Evolutionary conservation across 2,888 invertebrate species (phyloP).

Genomic region (Orchestes rusci): DNA sequence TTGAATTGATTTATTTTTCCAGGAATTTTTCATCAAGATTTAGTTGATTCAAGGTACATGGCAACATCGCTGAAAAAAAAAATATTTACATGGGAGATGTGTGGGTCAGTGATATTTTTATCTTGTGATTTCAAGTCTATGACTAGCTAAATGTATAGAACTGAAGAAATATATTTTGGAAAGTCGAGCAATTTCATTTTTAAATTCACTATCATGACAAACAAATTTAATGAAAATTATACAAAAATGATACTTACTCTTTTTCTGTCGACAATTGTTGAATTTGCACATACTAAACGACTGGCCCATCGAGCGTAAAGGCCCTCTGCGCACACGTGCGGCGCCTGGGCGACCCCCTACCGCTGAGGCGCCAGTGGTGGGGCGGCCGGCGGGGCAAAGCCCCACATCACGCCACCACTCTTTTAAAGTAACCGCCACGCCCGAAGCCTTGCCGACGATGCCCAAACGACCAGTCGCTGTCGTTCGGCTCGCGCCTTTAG

Average conservation of each 20-base stretch:
- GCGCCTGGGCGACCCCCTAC: conserved; percentile 33
- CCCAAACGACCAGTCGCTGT: conserved; percentile 11
- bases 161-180: too few species aligned
- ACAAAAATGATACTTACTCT: conserved; percentile 62
- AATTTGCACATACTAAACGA: conserved; percentile 76
- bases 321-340: conserved; percentile 33
- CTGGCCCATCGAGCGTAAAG: conserved; percentile 61
- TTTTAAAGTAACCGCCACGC: conserved; percentile 44
- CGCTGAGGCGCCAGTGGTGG: conserved; percentile 31
- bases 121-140: too few species aligned
- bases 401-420: conserved; percentile 48
- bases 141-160: too few species aligned
- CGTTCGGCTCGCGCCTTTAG: not conserved
- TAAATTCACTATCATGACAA: too few species aligned
- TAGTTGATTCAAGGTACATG: too few species aligned
- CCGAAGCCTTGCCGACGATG: conserved; percentile 38
- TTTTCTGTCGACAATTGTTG: conserved; percentile 71
- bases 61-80: too few species aligned
- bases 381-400: conserved; percentile 43
- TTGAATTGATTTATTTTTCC: too few species aligned
- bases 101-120: too few species aligned
- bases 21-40: too few species aligned
- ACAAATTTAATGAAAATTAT: too few species aligned
- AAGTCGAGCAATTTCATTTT: too few species aligned
- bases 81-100: too few species aligned